These are phyloP conservation scores for Phylloscopus trochilus DNA, from an alignment of 2,113 vertebrate genomes.

Conservation along the genomic window DNA sequence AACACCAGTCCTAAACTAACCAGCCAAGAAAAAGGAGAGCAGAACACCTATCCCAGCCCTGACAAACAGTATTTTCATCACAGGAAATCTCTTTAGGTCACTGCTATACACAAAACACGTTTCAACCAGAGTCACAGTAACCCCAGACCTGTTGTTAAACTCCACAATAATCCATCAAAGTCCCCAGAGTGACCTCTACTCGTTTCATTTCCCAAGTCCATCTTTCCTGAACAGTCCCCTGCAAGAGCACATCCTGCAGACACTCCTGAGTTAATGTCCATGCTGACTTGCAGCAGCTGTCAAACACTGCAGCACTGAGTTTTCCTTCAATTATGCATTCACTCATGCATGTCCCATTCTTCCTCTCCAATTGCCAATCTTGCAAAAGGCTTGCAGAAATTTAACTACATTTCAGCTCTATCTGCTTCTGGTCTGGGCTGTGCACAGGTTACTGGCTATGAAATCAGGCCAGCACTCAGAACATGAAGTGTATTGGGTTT, in stretches of 20 bases:
- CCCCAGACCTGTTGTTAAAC: neutral
- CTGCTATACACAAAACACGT: neutral
- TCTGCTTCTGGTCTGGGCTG: accelerated
- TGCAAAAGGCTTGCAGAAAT: neutral
- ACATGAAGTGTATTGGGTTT: accelerated
- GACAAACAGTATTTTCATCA: neutral
- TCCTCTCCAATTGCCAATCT: neutral
- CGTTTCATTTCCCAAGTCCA: neutral
- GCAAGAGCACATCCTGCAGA: neutral
- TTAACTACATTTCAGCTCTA: neutral
- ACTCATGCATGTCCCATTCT: neutral
- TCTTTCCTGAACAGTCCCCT: neutral
- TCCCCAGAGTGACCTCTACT: neutral
- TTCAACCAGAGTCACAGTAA: neutral
- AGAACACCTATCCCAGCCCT: neutral
- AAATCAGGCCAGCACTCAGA: neutral
- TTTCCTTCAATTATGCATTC: neutral
- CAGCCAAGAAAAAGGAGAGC: neutral
- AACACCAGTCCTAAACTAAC: neutral
- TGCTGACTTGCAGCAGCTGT: neutral
- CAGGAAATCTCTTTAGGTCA: neutral
- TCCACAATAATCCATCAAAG: neutral
- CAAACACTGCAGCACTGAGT: neutral
- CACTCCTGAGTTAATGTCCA: neutral
- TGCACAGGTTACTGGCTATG: neutral